Evolutionary conservation across 2,113 vertebrate species (phyloP).

Genomic region (Leptocoma aspasia): DNA sequence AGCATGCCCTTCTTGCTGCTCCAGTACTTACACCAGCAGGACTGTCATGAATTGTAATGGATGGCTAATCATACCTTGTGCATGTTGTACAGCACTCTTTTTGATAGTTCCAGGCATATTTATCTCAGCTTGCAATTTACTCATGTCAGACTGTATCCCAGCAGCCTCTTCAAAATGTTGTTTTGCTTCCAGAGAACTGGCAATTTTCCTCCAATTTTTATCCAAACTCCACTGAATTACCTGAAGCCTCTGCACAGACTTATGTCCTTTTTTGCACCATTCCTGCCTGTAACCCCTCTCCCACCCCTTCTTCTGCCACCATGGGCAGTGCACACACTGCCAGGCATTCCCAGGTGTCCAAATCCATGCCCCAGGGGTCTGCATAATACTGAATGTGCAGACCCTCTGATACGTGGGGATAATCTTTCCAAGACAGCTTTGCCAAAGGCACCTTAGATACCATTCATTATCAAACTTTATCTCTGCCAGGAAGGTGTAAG

Average conservation of each 20-base stretch:
- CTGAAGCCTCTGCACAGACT: neutral
- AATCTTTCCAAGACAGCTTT: neutral
- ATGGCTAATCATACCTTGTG: slow-evolving; percentile 40
- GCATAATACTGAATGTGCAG: too few species aligned
- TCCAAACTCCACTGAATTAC: slow-evolving; percentile 44
- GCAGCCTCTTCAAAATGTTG: slow-evolving; percentile 64
- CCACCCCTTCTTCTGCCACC: neutral
- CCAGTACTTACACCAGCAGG: neutral
- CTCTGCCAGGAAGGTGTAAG: neutral
- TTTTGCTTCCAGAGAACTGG: slow-evolving; percentile 56
- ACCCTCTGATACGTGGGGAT: neutral
- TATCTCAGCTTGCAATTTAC: slow-evolving; percentile 66
- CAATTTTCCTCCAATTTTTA: slow-evolving; percentile 54
- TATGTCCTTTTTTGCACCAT: neutral
- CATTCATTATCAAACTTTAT: neutral
- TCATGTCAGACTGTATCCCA: slow-evolving; percentile 29
- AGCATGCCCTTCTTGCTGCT: neutral
- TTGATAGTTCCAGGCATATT: slow-evolving; percentile 42
- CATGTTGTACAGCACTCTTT: neutral
- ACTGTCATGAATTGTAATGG: neutral
- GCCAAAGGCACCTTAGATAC: neutral
- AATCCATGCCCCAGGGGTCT: neutral
- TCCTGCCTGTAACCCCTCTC: neutral
- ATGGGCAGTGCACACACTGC: neutral
- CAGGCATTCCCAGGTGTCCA: accelerated